A percentile compares a stretch with the other conserved stretches of the same genome.
Evolutionary conservation across 2,113 vertebrate species (phyloP).

Genomic region (Petroica traversi): DNA sequence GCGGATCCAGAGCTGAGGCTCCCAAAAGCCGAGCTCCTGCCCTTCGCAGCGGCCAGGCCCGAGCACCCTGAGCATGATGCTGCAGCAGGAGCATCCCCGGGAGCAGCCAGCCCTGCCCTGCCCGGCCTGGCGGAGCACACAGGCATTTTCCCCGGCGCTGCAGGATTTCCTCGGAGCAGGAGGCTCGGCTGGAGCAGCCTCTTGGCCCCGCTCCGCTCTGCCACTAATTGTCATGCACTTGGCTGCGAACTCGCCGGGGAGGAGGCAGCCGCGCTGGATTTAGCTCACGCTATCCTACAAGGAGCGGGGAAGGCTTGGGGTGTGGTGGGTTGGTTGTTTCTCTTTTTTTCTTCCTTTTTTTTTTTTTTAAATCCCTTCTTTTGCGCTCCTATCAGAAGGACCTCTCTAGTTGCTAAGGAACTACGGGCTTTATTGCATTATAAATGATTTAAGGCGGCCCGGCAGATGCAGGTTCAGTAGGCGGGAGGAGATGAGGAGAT

Average conservation of each 20-base stretch:
- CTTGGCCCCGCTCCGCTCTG: background rate
- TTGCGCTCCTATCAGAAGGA: constrained; percentile 52
- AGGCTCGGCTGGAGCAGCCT: constrained; percentile 28
- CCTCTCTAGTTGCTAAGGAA: constrained; percentile 75
- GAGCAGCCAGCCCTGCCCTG: accelerated
- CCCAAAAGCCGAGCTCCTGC: background rate
- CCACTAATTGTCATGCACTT: constrained; percentile 44
- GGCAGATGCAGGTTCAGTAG: constrained; percentile 50
- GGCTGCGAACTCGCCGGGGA: constrained; percentile 58
- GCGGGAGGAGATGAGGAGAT: constrained; percentile 34
- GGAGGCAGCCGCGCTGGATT: constrained; percentile 47
- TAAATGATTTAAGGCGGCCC: constrained; percentile 62
- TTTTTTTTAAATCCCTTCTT: background rate
- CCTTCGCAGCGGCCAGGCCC: background rate
- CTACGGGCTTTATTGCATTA: constrained; percentile 64
- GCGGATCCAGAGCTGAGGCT: accelerated
- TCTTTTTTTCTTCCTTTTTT: background rate
- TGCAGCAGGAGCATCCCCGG: background rate
- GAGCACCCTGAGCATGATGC: background rate
- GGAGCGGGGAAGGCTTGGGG: background rate
- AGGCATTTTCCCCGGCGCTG: background rate
- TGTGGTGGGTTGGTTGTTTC: background rate
- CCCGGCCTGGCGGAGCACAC: background rate
- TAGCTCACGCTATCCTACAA: constrained; percentile 51
- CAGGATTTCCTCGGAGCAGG: background rate